A percentile compares a stretch with the other conserved stretches of the same genome.
Conservation (phyloP, 2,888 invertebrate species). For the Leptodirus hochenwartii region DNA sequence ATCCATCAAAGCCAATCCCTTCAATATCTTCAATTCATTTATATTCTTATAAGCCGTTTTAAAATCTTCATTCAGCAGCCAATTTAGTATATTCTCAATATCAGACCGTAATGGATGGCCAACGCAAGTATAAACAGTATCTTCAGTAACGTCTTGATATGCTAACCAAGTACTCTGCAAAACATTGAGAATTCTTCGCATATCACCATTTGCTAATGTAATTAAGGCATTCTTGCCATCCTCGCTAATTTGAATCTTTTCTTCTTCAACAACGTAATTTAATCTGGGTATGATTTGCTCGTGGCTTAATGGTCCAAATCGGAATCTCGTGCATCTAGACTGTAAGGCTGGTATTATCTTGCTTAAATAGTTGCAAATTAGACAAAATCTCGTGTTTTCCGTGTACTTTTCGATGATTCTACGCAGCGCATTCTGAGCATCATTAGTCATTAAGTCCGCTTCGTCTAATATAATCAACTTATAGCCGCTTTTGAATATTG, state of each 20-base stretch:
- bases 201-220: constrained; percentile 86
- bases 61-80: constrained; percentile 66
- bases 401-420: constrained; percentile 98
- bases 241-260: constrained; percentile 68
- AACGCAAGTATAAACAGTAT: constrained; percentile 87
- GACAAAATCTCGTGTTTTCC: constrained; percentile 94
- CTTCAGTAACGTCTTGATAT: constrained; percentile 72
- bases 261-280: constrained; percentile 62
- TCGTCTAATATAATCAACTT: constrained; percentile 96
- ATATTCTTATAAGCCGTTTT: constrained; percentile 57
- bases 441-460: constrained; percentile 98
- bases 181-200: constrained; percentile 93
- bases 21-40: constrained; percentile 65
- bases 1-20: constrained; percentile 86
- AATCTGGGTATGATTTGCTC: constrained; percentile 82
- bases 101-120: constrained; percentile 88
- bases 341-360: constrained; percentile 98
- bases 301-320: constrained; percentile 78
- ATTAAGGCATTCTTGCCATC: constrained; percentile 82
- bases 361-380: constrained; percentile 96
- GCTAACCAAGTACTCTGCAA: constrained; percentile 93
- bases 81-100: constrained; percentile 73
- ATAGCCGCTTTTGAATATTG: constrained; percentile 83
- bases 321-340: constrained; percentile 90
- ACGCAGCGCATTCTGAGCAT: constrained; percentile 95